Percentiles rank a stretch among this genome's conserved stretches.
Conservation (phyloP, 1,140 invertebrate species). For the Halesus radiatus region DNA sequence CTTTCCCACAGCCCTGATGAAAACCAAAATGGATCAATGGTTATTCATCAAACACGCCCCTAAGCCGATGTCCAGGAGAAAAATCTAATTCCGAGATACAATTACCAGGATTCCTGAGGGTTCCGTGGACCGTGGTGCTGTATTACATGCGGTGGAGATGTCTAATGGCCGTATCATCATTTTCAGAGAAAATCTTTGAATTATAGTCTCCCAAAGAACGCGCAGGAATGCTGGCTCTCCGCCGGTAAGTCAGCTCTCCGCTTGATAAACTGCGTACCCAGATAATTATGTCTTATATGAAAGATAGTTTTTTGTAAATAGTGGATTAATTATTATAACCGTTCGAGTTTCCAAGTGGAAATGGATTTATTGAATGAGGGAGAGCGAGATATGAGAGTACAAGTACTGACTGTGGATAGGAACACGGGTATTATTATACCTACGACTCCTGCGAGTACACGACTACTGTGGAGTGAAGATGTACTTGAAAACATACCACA, state of each 20-base stretch:
- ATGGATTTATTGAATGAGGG: too few species aligned
- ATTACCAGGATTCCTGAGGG: slow-evolving; percentile 15
- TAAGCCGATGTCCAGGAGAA: neutral
- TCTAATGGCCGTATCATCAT: slow-evolving; percentile 35
- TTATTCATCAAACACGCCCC: neutral
- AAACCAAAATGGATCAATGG: neutral
- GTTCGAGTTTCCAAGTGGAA: neutral
- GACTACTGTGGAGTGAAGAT: too few species aligned
- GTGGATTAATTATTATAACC: slow-evolving; percentile 20
- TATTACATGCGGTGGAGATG: slow-evolving; percentile 6
- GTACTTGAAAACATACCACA: too few species aligned
- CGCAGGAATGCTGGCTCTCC: slow-evolving; percentile 9
- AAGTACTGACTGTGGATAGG: too few species aligned
- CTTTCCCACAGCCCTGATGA: slow-evolving; percentile 9
- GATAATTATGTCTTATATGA: slow-evolving; percentile 22
- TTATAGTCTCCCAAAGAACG: slow-evolving; percentile 21
- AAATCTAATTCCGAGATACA: slow-evolving; percentile 34
- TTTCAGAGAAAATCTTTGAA: slow-evolving; percentile 38
- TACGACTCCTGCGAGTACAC: too few species aligned
- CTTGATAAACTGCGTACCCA: slow-evolving; percentile 9
- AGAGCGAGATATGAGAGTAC: too few species aligned
- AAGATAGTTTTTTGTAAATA: neutral
- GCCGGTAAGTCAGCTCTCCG: neutral
- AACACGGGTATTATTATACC: too few species aligned
- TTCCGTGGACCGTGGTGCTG: neutral